A percentile compares a stretch with the other conserved stretches of the same genome.
phyloP scores from a whole-genome alignment of 2,113 vertebrate genomes.

The Crypturellus undulatus region DNA sequence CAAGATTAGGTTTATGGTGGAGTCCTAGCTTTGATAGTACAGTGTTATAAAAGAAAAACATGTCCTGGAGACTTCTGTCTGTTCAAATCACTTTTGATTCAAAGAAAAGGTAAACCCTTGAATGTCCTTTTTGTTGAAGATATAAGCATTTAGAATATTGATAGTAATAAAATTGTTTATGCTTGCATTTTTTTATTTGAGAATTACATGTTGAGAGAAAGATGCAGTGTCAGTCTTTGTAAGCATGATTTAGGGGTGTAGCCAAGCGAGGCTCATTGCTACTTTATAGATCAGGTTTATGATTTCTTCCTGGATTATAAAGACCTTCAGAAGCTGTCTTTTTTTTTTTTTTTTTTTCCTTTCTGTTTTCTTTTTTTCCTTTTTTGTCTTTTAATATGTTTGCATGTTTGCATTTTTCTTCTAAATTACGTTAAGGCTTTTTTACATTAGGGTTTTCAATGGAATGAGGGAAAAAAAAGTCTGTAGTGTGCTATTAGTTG shows the following conservation, averaged over 20 bases:
- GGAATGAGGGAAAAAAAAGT: background rate
- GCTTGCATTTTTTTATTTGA: slow-evolving; percentile 12
- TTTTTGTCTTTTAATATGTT: background rate
- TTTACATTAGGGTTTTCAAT: background rate
- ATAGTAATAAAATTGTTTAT: background rate
- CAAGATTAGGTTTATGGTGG: slow-evolving; percentile 69
- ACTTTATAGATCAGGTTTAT: slow-evolving; percentile 5
- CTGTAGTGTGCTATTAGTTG: background rate
- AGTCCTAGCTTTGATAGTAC: slow-evolving; percentile 14
- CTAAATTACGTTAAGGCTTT: background rate
- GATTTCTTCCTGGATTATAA: slow-evolving; percentile 7
- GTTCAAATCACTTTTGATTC: slow-evolving; percentile 16
- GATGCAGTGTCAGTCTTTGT: slow-evolving; percentile 24
- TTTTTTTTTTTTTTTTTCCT: background rate
- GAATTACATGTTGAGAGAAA: background rate
- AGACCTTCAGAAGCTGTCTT: background rate
- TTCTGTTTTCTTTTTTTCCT: background rate
- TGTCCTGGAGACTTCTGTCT: background rate
- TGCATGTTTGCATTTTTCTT: fast-evolving
- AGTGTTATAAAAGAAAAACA: background rate
- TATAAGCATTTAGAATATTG: background rate
- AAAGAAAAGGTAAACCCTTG: background rate
- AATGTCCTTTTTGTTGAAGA: background rate
- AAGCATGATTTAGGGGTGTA: slow-evolving; percentile 20
- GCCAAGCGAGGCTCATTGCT: slow-evolving; percentile 8